Percentiles rank a stretch among this genome's conserved stretches.
These are phyloP conservation scores for Archilochus colubris DNA, from an alignment of 2,113 vertebrate species.

Conservation along the genomic window DNA sequence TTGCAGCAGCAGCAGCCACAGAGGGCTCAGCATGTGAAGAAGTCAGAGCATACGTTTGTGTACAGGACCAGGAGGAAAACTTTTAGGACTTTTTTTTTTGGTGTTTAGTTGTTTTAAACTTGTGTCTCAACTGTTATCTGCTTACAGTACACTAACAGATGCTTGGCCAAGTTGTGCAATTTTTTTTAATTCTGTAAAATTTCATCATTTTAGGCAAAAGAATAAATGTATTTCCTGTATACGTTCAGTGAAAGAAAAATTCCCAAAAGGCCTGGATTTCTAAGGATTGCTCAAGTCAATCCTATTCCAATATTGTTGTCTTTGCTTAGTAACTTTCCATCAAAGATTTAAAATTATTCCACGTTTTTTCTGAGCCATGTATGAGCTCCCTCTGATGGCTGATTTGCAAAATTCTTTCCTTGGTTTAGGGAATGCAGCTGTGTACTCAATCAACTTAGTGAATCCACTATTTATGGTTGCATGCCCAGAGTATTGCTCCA, in stretches of 20 bases:
- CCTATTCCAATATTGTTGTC: not conserved
- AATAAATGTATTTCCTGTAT: not conserved
- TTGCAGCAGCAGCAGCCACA: not conserved
- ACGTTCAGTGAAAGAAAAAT: not conserved
- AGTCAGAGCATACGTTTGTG: not conserved
- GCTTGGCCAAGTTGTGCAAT: not conserved
- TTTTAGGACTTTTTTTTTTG: not conserved
- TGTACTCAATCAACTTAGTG: not conserved
- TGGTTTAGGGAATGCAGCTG: not conserved
- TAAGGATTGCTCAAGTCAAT: not conserved
- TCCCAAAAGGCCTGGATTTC: not conserved
- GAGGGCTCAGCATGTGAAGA: not conserved
- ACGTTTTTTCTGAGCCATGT: not conserved
- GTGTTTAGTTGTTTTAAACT: not conserved
- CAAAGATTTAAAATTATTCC: not conserved
- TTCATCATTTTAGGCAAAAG: not conserved
- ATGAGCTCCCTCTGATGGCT: slow-evolving; percentile 60
- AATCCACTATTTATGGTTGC: not conserved
- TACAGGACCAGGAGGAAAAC: not conserved
- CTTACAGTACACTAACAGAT: not conserved
- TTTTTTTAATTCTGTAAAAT: not conserved
- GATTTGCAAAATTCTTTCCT: not conserved
- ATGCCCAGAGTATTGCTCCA: not conserved
- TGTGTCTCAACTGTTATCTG: not conserved
- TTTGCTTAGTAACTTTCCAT: not conserved